Conservation (phyloP, 1,140 invertebrate genomes). For the Heliothis subflexa region DNA sequence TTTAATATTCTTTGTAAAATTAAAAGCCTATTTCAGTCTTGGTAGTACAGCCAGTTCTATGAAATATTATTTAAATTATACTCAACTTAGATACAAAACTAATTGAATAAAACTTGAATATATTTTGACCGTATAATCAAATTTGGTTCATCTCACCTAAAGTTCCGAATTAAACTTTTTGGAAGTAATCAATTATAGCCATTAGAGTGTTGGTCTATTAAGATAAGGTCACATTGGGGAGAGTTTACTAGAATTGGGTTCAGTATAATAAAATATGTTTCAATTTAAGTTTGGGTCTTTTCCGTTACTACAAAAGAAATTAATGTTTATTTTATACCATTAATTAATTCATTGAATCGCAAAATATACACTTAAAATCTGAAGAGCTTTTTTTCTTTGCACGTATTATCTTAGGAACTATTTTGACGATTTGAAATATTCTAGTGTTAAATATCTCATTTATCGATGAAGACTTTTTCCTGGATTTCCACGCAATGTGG, state of each 20-base stretch:
- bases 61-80: neutral
- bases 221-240: neutral
- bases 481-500: no score
- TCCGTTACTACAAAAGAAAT: neutral
- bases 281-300: neutral
- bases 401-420: no score
- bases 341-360: no score
- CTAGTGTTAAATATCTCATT: no score
- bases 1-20: no score
- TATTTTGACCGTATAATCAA: slow-evolving; percentile 1
- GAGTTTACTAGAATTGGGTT: neutral
- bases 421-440: no score
- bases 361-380: no score
- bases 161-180: slow-evolving; percentile 35
- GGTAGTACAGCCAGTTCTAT: neutral
- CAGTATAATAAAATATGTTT: neutral
- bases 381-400: no score
- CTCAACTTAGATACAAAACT: neutral
- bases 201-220: neutral
- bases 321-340: no score
- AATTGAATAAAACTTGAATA: slow-evolving; percentile 16
- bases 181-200: slow-evolving; percentile 25
- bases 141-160: slow-evolving; percentile 20
- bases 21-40: no score
- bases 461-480: no score